Evolutionary conservation across 1,140 invertebrate genomes (phyloP), one percentile per base, ranked within the genome.

Genomic region (Drosophila santomea): DNA sequence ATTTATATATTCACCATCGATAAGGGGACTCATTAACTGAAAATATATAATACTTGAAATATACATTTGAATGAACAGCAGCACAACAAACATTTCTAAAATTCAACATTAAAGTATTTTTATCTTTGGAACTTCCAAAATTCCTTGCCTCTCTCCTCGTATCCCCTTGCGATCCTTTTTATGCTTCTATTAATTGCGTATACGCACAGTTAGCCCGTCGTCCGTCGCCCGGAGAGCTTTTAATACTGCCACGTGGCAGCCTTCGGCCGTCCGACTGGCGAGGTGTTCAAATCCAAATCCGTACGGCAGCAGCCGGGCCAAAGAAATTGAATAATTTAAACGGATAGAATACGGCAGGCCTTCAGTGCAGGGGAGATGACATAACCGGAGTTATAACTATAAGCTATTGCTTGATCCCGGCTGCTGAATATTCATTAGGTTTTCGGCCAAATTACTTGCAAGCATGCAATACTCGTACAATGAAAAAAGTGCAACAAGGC

Each of bases 271-370:
- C 61, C 67, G 28, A 41, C 63, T 57, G 6, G 25, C 35, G 41
- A 68, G 67, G 67, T 56, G 66, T 71, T 47, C 44, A 57, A 57
- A 69, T 71, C 44, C 51, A 50, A 57, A 69, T 71, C 67, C 54
- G 39, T 51, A 36, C 52, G 50, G 64, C 52, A 58, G 64, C 51
- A 71, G 51, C 36, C 28, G 66, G 44, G 36, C 44, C 44, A 44
- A 17, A 28, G 47, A 61, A 71, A 71, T 71, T 72, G 66, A 72
- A 72, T 72, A 72, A 72, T 72, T 72, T 58, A 72, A 71, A 43
- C 35, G 68, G 68, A 72, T 72, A 72, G 68, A 72, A 58, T 72
- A 71, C 44, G 68, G 4, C 20, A 11, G 61, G 32, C 61, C 52
- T 66, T 68, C 45, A 54, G 64, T 44, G 38, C 38, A 36, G 8